Conservation (phyloP, 2,797 vertebrate genomes). For the Sciurus carolinensis region DNA sequence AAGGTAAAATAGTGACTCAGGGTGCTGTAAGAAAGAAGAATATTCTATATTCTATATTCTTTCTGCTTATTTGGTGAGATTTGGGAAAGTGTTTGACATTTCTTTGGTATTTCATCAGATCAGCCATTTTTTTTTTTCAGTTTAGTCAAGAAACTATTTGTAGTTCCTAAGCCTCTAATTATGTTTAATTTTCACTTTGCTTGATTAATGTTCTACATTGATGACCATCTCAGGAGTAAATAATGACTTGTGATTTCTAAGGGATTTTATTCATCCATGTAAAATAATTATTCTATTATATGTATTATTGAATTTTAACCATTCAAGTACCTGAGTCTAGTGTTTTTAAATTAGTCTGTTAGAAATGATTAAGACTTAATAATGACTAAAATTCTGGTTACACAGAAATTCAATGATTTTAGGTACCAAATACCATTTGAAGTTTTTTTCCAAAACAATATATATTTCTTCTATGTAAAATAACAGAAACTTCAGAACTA, state of each 20-base stretch:
- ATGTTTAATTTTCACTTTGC: slow-evolving; percentile 70
- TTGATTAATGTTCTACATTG: slow-evolving; percentile 70
- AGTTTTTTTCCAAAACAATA: slow-evolving; percentile 50
- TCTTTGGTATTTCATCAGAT: neutral
- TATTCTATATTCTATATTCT: neutral
- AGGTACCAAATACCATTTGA: slow-evolving; percentile 12
- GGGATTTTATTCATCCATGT: slow-evolving; percentile 27
- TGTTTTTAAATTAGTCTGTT: slow-evolving; percentile 53
- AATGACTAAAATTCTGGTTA: slow-evolving; percentile 66
- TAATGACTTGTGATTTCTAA: slow-evolving; percentile 5
- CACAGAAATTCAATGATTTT: slow-evolving; percentile 39
- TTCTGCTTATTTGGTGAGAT: neutral
- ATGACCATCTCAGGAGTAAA: slow-evolving; percentile 54
- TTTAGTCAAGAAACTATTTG: slow-evolving; percentile 44
- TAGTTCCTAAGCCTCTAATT: slow-evolving; percentile 62
- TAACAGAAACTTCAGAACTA: slow-evolving; percentile 58
- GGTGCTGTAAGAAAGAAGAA: neutral
- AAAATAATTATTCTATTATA: slow-evolving; percentile 51
- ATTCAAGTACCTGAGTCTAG: neutral
- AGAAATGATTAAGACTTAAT: slow-evolving; percentile 63
- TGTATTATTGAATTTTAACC: slow-evolving; percentile 62
- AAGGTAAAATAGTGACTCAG: neutral
- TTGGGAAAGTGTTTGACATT: neutral
- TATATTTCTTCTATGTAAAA: slow-evolving; percentile 34
- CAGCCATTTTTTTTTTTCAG: slow-evolving; percentile 49